These are phyloP conservation scores for Spisula subtruncata DNA, from an alignment of 2,888 invertebrate genomes.

Conservation along the genomic window DNA sequence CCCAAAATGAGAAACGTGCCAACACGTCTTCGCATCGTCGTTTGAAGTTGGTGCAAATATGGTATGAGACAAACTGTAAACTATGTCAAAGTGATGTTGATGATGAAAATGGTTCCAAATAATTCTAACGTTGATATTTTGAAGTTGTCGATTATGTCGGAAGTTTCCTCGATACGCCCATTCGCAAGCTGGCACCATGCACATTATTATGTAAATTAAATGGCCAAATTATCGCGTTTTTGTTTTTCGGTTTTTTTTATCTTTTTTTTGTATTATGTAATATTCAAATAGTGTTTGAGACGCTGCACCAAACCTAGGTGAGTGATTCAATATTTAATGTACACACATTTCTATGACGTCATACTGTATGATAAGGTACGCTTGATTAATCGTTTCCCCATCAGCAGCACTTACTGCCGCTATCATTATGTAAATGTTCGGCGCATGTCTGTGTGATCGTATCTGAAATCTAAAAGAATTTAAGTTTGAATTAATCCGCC, in stretches of 20 bases:
- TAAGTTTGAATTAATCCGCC: neutral
- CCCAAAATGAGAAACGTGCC: too few relatives aligned
- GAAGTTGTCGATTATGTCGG: neutral
- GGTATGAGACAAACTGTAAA: too few relatives aligned
- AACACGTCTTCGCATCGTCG: too few relatives aligned
- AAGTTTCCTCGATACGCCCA: too few relatives aligned
- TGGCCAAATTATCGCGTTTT: neutral
- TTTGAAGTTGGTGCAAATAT: too few relatives aligned
- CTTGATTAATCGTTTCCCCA: neutral
- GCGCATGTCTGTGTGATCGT: neutral
- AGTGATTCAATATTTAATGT: neutral
- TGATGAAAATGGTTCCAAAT: too few relatives aligned
- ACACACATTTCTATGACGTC: neutral
- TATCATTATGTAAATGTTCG: neutral
- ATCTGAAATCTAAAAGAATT: slow-evolving; percentile 4
- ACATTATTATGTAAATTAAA: neutral
- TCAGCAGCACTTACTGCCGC: neutral
- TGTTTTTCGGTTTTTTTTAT: too few relatives aligned
- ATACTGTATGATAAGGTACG: neutral
- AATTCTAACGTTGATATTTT: neutral
- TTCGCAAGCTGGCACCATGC: neutral
- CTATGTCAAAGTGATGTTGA: too few relatives aligned
- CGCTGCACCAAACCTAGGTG: neutral
- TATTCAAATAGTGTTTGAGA: neutral
- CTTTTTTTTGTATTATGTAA: too few relatives aligned